Evolutionary conservation across 2,113 vertebrate genomes (phyloP).

Genomic region (Amblyornis subalaris): DNA sequence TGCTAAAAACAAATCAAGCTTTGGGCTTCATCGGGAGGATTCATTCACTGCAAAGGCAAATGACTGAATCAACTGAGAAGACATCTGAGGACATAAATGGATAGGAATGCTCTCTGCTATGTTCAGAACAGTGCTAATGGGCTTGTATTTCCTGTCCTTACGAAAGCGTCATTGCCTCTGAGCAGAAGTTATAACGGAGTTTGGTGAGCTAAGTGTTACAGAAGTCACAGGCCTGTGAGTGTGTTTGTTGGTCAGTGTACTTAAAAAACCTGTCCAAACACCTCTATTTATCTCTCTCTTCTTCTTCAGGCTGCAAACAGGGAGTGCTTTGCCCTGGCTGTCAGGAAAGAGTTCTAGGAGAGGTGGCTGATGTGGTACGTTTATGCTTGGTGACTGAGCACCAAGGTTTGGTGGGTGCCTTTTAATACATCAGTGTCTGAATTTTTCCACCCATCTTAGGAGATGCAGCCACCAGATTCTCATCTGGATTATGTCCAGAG

Average conservation of each 20-base stretch:
- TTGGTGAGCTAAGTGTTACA: not conserved
- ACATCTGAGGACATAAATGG: not conserved
- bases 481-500: not conserved
- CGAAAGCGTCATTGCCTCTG: not conserved
- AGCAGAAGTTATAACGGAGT: not conserved
- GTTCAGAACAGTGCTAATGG: not conserved
- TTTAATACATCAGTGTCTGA: not conserved
- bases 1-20: not conserved
- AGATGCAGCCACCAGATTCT: not conserved
- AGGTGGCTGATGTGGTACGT: not conserved
- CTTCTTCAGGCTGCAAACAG: not conserved
- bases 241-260: not conserved
- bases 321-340: not conserved
- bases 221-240: not conserved
- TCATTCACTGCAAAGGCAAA: not conserved
- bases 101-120: not conserved
- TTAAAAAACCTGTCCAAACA: not conserved
- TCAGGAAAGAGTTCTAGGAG: not conserved
- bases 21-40: not conserved
- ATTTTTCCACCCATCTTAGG: not conserved
- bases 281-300: not conserved
- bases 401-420: not conserved
- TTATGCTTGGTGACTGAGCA: not conserved
- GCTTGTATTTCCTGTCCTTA: not conserved
- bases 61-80: not conserved